Base-by-base conservation (phyloP, 2,888 invertebrate species). In the Dascillus cervinus region DNA sequence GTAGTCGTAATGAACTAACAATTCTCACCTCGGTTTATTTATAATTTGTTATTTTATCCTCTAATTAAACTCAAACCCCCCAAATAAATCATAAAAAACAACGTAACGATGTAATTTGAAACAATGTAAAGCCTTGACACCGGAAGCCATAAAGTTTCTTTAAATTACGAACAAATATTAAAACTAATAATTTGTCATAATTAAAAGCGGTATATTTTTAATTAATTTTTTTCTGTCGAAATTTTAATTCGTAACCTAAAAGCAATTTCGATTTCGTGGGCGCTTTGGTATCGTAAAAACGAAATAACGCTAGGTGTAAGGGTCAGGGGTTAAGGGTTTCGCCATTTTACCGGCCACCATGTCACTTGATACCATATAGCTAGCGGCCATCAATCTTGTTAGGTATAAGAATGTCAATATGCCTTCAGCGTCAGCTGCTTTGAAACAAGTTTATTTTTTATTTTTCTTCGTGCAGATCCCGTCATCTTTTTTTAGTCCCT, bases 81-180 rank as follows among this genome's bases (percentile, higher is more conserved):
- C 8, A 3, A 19, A 27, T 19, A 17, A 27, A 27, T 27, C 20
- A 19, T 17, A 2, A 11, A 4, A 19, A 19, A 17, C 11, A 19
- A 19, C 19, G 3, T 15, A 14, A 27, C n/a, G 8, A 27, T 11
- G 3, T 27, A 27, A 27, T 27, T 28, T 28, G 12, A n/a, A 4
- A 30, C 24, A 30, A 24, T 30, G 6, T 9, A 24, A 10, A 9
- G 22, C 12, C 17, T 6, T 12, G 24, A 24, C 30, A 30, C 11
- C 30, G 30, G 30, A 30, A 30, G 30, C 14, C 17, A 24, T 30
- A 30, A 30, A 30, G 4, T 17, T n/a, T n/a, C n/a, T n/a, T n/a
- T n/a, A n/a, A n/a, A n/a, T n/a, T n/a, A n/a, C n/a, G n/a, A n/a
- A n/a, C n/a, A n/a, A n/a, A n/a, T n/a, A n/a, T n/a, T n/a, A n/a